Base-by-base conservation (phyloP, 1,140 invertebrate species). In the Pogonomyrmex barbatus region DNA sequence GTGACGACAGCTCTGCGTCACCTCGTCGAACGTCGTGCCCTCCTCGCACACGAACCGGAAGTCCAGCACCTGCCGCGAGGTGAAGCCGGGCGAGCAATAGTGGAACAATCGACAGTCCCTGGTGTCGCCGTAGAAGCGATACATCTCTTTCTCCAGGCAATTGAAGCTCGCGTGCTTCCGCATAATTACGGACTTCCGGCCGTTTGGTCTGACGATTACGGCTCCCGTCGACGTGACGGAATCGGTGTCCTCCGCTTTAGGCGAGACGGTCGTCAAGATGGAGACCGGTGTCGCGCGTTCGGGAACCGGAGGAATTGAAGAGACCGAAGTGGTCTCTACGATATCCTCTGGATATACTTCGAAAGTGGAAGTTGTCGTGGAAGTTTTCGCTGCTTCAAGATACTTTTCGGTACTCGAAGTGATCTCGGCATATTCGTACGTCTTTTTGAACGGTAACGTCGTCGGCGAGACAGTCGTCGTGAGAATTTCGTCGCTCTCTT, bases 41-140 rank as follows among this genome's bases (percentile, higher is more conserved):
- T 95, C 94, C 85, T 96, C 96, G 89, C 96, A 96, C 2, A 96
- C 95, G 88, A 96, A 96, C 77, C 96, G 95, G 85, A 96, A 95
- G 88, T 96, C 96, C 24, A 96, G 92, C 36, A 96, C 94, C 85
- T 96, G 96, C 81, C 95, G 93, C 52, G 94, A 88, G 0, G 95
- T 95, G 87, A 96, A 96, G 4, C 96, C 96, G 36, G 95, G 94
- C 3, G 96, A 96, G 88, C 96, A 96, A 75, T 96, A 96, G 88
- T 96, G 96, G 78, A 96, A 96, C 45, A 96, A 89, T 71, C 96
- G 93, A 87, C 96, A 96, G 87, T 96, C 96, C 84, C 95, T 94
- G 39, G 93, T 92, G 89, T 96, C 96, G 1, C 95, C 95, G 76
- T 96, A 96, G 92, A 96, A 96, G 76, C 94, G 94, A 86, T 96